Conservation (phyloP, 2,888 invertebrate species). For the Mechanitis mazaeus region DNA sequence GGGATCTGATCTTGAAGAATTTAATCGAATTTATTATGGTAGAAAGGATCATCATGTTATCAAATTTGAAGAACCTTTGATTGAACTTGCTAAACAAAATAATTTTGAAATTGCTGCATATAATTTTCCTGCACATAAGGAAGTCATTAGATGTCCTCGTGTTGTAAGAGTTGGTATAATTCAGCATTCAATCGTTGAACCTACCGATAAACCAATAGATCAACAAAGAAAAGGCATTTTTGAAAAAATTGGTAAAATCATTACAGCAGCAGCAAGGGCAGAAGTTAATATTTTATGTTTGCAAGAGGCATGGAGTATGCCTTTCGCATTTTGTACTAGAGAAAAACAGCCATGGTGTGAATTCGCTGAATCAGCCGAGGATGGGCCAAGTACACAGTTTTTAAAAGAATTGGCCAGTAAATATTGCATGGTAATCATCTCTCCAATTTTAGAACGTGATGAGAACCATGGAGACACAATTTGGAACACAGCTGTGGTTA, state of each 20-base stretch:
- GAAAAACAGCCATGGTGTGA: conserved; percentile 98
- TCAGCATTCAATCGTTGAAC: conserved; percentile 88
- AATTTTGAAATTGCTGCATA: conserved; percentile 87
- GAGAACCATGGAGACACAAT: conserved; percentile 88
- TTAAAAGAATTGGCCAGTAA: conserved; percentile 85
- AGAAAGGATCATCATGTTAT: conserved; percentile 75
- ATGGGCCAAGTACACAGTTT: conserved; percentile 90
- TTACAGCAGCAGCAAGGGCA: conserved; percentile 84
- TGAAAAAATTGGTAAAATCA: conserved; percentile 83
- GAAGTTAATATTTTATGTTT: conserved; percentile 94
- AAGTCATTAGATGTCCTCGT: conserved; percentile 83
- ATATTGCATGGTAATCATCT: conserved; percentile 95
- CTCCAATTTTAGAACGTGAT: conserved; percentile 96
- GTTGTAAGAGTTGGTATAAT: conserved; percentile 89
- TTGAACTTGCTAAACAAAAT: conserved; percentile 64
- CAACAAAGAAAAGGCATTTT: conserved; percentile 88
- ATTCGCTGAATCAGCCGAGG: conserved; percentile 93
- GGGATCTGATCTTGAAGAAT: conserved; percentile 77
- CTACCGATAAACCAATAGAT: conserved; percentile 84
- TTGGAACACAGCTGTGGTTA: conserved; percentile 97
- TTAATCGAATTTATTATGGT: conserved; percentile 87
- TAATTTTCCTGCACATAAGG: conserved; percentile 80
- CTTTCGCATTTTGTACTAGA: conserved; percentile 98
- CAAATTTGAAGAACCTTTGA: conserved; percentile 66
- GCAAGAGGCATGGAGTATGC: conserved; percentile 99